Evolutionary conservation across 2,113 vertebrate species (phyloP), one percentile per base, ranked within the genome.

Genomic region (Forbesichthys agassizii): DNA sequence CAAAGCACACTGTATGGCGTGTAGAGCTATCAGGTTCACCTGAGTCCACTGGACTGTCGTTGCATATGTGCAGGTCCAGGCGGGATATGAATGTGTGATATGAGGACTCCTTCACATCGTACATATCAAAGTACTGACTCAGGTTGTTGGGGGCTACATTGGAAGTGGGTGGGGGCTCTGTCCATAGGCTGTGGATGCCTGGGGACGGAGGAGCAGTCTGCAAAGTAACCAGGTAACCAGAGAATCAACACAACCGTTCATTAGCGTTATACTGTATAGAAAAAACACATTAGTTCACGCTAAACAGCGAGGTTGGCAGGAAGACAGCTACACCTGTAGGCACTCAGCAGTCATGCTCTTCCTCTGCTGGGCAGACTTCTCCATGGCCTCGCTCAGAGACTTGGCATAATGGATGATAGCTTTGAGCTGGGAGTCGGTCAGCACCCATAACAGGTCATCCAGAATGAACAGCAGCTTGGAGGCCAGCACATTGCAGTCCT

Each of bases 1-100:
- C 16, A 18, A 18, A 55, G 58, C 27, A 16, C 66, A 66, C 33
- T 3, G 5, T 58, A 48, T 1, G 8, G 48, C 1, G 48, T 5
- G 2, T 3, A 33, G 18, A 9, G 16, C 55, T 46, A n/a, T 51
- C 55, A 0, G 27, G 62, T 80, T 64, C 8, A 98, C 97, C 96
- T 87, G 95, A 72, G 77, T 96, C 93, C 55, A 81, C 61, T 59
- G 94, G 94, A 78, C 95, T 96, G 86, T 99, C 98, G 3, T 97
- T 97, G 51, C 98, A 99, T 82, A 99, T 89, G 71, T 99, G 98
- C 86, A 99, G 91, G 81, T 99, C 98, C 84, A 99, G 86, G 69
- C 95, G 96, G 9, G 97, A 98, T 86, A 99, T 96, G 72, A 96
- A 94, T n/a, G 96, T 94, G 88, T 99, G 98, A 86, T 98, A 99